A percentile compares a stretch with the other conserved stretches of the same genome.
These are phyloP conservation scores for Natrix natrix DNA, from an alignment of 2,797 vertebrate species.

Conservation along the genomic window DNA sequence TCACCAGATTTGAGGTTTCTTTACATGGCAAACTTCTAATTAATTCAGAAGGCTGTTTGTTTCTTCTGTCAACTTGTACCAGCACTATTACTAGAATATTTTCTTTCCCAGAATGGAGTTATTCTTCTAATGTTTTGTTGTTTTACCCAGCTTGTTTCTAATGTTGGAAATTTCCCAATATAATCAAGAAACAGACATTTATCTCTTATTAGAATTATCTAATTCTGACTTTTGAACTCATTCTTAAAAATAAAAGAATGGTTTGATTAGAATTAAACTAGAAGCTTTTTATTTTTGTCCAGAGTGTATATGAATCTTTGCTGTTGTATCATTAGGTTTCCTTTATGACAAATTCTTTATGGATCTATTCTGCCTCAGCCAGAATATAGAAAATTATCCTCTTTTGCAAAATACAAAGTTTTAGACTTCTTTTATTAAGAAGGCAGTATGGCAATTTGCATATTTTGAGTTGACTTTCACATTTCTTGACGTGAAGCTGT, in stretches of 20 bases:
- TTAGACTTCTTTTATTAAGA: not conserved
- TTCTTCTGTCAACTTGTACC: not conserved
- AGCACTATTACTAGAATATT: not conserved
- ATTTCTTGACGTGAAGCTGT: not conserved
- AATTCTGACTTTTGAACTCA: not conserved
- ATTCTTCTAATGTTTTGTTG: not conserved
- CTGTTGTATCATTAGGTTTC: not conserved
- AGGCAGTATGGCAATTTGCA: not conserved
- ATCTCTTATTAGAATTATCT: not conserved
- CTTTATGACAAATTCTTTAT: not conserved
- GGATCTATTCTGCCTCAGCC: not conserved
- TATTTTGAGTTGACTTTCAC: not conserved
- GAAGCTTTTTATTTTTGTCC: fast-evolving
- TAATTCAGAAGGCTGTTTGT: not conserved
- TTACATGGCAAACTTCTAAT: not conserved
- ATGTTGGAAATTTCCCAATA: not conserved
- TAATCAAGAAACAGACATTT: not conserved
- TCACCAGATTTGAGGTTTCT: not conserved
- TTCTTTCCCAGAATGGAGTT: not conserved
- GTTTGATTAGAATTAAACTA: not conserved
- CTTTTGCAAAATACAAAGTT: not conserved
- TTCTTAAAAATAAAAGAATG: not conserved
- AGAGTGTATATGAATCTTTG: fast-evolving
- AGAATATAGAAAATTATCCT: not conserved
- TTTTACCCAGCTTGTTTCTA: not conserved